Evolutionary conservation across 2,113 vertebrate genomes (phyloP).

Genomic region (Henicopernis longicauda): DNA sequence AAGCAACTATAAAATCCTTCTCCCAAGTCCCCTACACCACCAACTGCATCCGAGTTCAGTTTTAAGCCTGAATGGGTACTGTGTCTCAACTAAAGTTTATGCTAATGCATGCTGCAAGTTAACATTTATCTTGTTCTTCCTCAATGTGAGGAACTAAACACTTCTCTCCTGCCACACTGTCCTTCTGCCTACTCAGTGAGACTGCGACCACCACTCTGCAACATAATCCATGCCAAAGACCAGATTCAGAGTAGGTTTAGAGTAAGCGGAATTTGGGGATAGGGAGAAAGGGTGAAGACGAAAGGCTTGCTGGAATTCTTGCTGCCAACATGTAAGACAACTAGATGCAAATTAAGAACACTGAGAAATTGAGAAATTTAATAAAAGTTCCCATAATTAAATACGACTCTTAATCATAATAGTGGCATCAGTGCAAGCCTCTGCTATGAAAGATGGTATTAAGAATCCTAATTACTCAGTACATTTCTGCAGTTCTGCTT

Average conservation of each 20-base stretch:
- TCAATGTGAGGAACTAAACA: rapidly evolving
- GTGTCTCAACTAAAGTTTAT: rapidly evolving
- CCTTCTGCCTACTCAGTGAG: background rate
- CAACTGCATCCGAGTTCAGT: background rate
- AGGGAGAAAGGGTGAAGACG: background rate
- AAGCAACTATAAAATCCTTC: background rate
- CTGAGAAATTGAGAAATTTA: background rate
- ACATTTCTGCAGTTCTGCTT: background rate
- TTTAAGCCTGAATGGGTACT: background rate
- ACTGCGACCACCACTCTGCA: background rate
- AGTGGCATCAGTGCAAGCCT: background rate
- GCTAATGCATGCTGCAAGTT: rapidly evolving
- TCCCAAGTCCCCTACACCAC: background rate
- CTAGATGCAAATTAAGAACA: background rate
- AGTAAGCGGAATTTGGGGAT: background rate
- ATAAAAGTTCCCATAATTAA: background rate
- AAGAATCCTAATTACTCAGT: background rate
- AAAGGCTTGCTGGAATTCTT: background rate
- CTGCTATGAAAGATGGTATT: slow-evolving; percentile 8
- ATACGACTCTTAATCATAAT: background rate
- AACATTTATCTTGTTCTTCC: background rate
- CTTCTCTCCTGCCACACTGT: background rate
- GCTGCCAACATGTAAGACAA: background rate
- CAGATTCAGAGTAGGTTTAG: background rate
- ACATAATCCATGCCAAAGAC: rapidly evolving